Evolutionary conservation across 2,797 vertebrate species (phyloP), one percentile per base, ranked within the genome.

Genomic region (Gymnothorax reevesii): DNA sequence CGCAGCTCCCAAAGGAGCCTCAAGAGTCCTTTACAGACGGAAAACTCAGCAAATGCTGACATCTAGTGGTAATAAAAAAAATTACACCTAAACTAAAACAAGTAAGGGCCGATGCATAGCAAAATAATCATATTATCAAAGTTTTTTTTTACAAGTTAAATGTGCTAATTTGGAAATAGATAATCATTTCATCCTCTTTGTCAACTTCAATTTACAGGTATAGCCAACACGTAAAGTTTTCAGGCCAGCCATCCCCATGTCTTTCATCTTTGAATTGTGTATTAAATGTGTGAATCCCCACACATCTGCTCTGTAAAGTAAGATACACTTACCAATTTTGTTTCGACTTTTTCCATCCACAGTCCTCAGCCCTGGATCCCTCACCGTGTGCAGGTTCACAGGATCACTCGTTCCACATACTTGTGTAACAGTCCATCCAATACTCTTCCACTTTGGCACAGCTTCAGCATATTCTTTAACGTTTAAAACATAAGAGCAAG

Each of bases 31-130:
- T 88, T 83, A 85, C 7, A 82, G 87, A 90, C 95, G 49, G 33
- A 87, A 96, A 93, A 87, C 89, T 94, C 93, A 94, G 95, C 94
- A 4, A 95, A 95, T 90, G 89, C 97, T 98, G 97, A 96, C 98
- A 98, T 97, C 98, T 97, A 96, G 97, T 96, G 98, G 97, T 90
- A 90, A 91, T 82, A 89, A 22, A 15, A 66, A 52, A 22, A 91
- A 95, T 92, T 87, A 87, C 95, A 91, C 0, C 2, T 42, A 20
- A 59, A 3, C 7, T 2, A 54, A 80, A 80, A 20, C 20, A 54
- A 20, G 77, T 2, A 52, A 55, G 4, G 25, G 3, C 22, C 7
- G 77, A 22, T n/a, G 52, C 8, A 55, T 80, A 22, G 20, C 20
- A 80, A 80, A 80, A 80, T 55, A 55, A 54, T 22, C 55, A 55